phyloP scores from a whole-genome alignment of 53 echinoderm and acorn worm species.

The Henricia sp. region DNA sequence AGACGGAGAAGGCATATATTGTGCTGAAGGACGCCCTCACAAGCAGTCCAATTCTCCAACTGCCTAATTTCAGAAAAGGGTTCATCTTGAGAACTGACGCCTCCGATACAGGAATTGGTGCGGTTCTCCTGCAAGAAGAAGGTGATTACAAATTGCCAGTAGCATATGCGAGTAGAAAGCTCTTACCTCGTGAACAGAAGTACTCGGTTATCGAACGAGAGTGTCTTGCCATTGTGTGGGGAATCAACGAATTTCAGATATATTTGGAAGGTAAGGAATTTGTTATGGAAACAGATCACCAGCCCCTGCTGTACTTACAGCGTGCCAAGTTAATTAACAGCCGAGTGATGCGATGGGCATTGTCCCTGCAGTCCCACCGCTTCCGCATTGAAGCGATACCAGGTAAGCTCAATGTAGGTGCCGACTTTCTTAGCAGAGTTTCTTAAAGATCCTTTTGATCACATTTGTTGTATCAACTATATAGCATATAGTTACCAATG shows the following conservation, averaged over 20 bases:
- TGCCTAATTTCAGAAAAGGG: constrained; percentile 21
- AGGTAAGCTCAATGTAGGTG: constrained; percentile 17
- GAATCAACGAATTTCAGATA: constrained; percentile 18
- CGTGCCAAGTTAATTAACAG: constrained; percentile 27
- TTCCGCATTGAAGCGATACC: constrained; percentile 14
- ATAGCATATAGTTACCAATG: too few species aligned
- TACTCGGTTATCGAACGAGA: constrained; percentile 53
- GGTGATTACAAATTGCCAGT: constrained; percentile 29
- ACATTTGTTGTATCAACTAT: too few species aligned
- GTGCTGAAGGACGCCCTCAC: constrained; percentile 27
- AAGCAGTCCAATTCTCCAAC: background rate
- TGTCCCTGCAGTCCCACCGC: constrained; percentile 19
- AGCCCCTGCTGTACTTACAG: constrained; percentile 25
- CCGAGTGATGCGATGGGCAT: constrained; percentile 49
- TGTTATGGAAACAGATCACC: constrained; percentile 27
- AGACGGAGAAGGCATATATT: background rate
- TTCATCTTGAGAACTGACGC: constrained; percentile 63
- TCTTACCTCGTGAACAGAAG: background rate
- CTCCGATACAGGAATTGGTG: constrained; percentile 39
- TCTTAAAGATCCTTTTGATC: too few species aligned
- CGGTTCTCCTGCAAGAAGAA: constrained; percentile 37
- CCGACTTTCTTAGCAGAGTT: constrained; percentile 32
- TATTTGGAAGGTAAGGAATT: constrained; percentile 38
- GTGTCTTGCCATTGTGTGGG: constrained; percentile 55
- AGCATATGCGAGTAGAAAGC: constrained; percentile 52